phyloP scores from a whole-genome alignment of 2,113 vertebrate species.

The Neolamprologus modestus region DNA sequence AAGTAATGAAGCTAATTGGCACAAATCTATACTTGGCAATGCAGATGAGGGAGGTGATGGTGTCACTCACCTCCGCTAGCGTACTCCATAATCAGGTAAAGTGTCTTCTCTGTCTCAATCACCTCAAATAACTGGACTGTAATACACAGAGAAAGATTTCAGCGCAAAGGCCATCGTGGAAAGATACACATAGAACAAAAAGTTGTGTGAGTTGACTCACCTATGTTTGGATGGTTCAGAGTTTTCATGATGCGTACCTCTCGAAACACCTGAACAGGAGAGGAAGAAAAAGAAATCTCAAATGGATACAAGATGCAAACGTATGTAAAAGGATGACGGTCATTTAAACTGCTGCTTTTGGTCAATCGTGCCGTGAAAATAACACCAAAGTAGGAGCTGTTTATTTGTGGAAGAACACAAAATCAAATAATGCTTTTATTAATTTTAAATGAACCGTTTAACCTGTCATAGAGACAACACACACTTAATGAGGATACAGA shows the following conservation, averaged over 20 bases:
- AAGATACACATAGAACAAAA: neutral
- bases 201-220: constrained; percentile 54
- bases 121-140: constrained; percentile 85
- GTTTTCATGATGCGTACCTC: constrained; percentile 90
- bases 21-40: neutral
- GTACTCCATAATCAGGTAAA: constrained; percentile 88
- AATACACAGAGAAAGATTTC: neutral
- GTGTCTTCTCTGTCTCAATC: constrained; percentile 83
- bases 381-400: neutral
- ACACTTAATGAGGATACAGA: neutral
- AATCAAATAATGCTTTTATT: neutral
- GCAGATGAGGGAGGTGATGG: neutral
- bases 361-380: neutral
- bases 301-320: neutral
- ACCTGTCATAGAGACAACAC: neutral
- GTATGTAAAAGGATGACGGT: neutral
- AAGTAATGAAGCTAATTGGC: neutral
- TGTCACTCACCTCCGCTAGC: constrained; percentile 79
- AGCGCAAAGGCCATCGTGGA: neutral
- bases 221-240: constrained; percentile 86
- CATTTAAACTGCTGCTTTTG: rapidly evolving
- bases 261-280: constrained; percentile 74
- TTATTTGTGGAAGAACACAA: neutral
- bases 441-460: neutral
- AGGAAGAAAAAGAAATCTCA: neutral